A percentile compares a stretch with the other conserved stretches of the same genome.
phyloP scores from a whole-genome alignment of 92 coral and sea anemone species.

The Paragorgia papillata region DNA sequence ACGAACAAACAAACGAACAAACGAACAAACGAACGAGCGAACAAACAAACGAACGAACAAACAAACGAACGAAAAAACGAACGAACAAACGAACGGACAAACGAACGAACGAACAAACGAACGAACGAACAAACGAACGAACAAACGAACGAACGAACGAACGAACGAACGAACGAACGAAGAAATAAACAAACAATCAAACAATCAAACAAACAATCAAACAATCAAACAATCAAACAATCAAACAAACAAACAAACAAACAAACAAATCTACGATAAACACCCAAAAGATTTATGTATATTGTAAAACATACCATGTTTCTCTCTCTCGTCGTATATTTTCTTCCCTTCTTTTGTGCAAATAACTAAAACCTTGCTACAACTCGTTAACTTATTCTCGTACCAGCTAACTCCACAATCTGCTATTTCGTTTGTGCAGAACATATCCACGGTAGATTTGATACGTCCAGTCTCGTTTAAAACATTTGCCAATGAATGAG shows the following conservation, averaged over 20 bases:
- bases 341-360: conserved; percentile 35
- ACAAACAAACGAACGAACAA: not conserved
- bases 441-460: conserved; percentile 13
- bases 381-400: not conserved
- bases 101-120: too few relatives aligned
- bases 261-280: not conserved
- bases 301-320: conserved; percentile 3
- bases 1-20: too few relatives aligned
- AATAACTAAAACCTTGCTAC: conserved; percentile 35
- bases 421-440: conserved; percentile 9
- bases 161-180: too few relatives aligned
- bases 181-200: too few relatives aligned
- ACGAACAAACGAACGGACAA: too few relatives aligned
- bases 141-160: too few relatives aligned
- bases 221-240: too few relatives aligned
- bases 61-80: not conserved
- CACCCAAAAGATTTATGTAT: not conserved
- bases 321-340: not conserved
- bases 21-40: too few relatives aligned
- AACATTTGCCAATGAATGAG: conserved; percentile 14
- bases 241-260: not conserved
- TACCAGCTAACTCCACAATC: conserved; percentile 31
- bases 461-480: conserved; percentile 4
- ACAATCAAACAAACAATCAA: too few relatives aligned
- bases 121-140: too few relatives aligned